Conservation (phyloP, 2,113 vertebrate species). For the Phocoena sinus region DNA sequence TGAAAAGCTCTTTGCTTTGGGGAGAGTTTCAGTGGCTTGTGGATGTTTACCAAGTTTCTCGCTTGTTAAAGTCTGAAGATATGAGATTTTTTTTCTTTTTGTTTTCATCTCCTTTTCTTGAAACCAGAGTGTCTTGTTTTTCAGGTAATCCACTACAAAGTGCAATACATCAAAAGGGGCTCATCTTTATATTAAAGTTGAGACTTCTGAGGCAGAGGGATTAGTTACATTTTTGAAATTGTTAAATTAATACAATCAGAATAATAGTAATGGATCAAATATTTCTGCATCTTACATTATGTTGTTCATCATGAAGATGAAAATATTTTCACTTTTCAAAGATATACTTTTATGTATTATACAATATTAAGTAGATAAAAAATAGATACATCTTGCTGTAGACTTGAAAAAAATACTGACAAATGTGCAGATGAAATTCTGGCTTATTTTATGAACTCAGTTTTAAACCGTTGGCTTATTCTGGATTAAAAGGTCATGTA, state of each 20-base stretch:
- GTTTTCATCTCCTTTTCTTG: slow-evolving; percentile 11
- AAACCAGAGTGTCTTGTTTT: slow-evolving; percentile 44
- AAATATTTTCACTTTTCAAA: slow-evolving; percentile 13
- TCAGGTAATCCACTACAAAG: slow-evolving; percentile 42
- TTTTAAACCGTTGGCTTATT: not conserved
- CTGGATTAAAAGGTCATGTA: not conserved
- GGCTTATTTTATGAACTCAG: not conserved
- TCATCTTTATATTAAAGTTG: not conserved
- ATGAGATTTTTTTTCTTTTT: not conserved
- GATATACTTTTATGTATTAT: not conserved
- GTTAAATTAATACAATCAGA: not conserved
- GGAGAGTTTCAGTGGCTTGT: slow-evolving; percentile 7
- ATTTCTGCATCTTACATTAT: not conserved
- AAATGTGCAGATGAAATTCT: not conserved
- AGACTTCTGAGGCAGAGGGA: not conserved
- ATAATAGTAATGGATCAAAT: not conserved
- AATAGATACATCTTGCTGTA: not conserved
- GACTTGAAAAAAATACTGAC: not conserved
- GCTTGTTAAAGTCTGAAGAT: slow-evolving; percentile 1
- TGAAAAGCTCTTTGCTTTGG: not conserved
- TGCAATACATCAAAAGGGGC: not conserved
- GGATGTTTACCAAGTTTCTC: not conserved
- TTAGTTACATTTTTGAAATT: not conserved
- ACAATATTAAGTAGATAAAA: not conserved
- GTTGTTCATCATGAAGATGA: not conserved